Percentiles rank a stretch among this genome's conserved stretches.
Conservation (phyloP, 2,797 vertebrate genomes). For the Enteromius viviparus region DNA sequence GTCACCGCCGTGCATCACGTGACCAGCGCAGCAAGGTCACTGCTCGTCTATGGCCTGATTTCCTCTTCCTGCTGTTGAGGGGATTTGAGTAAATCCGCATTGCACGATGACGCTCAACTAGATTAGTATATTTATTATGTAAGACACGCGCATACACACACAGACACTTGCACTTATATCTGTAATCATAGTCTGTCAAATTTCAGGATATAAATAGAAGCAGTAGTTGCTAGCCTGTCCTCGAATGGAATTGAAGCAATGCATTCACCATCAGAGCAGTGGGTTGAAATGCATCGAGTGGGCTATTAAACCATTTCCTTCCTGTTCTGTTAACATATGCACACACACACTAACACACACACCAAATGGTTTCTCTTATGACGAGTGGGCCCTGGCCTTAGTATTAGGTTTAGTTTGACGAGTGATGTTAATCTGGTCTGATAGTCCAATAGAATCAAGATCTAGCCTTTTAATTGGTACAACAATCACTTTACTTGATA, state of each 20-base stretch:
- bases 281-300: conserved; percentile 12
- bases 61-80: conserved; percentile 44
- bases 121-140: conserved; percentile 55
- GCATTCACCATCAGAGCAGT: conserved; percentile 6
- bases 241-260: conserved; percentile 25
- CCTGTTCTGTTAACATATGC: conserved; percentile 20
- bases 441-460: neutral
- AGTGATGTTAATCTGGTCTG: neutral
- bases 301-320: conserved; percentile 36
- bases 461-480: neutral
- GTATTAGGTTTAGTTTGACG: neutral
- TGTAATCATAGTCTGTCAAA: conserved; percentile 27
- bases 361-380: conserved; percentile 42
- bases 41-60: conserved; percentile 32
- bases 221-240: conserved; percentile 13
- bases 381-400: neutral
- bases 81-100: conserved; percentile 54
- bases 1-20: conserved; percentile 12
- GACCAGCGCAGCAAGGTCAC: conserved; percentile 32
- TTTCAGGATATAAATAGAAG: conserved; percentile 14
- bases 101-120: conserved; percentile 28
- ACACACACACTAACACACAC: conserved; percentile 23
- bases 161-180: conserved; percentile 18
- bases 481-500: neutral
- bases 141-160: conserved; percentile 30